Conservation (phyloP, 2,797 vertebrate genomes). For the Halcyon chelicuti region DNA sequence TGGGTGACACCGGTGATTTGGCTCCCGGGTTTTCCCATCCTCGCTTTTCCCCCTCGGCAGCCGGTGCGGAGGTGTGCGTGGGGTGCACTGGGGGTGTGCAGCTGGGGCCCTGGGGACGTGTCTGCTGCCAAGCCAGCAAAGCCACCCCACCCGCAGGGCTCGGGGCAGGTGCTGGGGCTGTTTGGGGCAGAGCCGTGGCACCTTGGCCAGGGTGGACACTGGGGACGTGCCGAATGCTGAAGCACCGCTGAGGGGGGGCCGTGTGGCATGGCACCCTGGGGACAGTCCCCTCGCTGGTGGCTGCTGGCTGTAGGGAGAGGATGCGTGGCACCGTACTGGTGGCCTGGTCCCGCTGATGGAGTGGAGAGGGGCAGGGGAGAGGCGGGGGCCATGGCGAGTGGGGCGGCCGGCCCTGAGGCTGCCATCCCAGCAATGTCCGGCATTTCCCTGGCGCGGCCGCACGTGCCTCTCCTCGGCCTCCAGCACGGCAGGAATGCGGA, state of each 20-base stretch:
- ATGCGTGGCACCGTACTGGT: fast-evolving
- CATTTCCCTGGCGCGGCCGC: slow-evolving; percentile 69
- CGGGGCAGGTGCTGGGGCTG: fast-evolving
- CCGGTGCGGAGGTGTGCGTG: fast-evolving
- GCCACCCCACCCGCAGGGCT: fast-evolving
- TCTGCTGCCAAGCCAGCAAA: neutral
- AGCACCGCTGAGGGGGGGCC: neutral
- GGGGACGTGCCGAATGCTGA: neutral
- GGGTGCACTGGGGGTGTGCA: neutral
- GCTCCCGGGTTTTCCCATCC: fast-evolving
- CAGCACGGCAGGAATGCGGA: slow-evolving; percentile 47
- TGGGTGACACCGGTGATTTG: neutral
- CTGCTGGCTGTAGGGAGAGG: neutral
- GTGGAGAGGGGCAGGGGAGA: neutral
- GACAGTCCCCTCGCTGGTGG: neutral
- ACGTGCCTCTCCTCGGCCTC: neutral
- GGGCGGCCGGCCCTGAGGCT: neutral
- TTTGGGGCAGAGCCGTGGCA: neutral
- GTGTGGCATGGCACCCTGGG: neutral
- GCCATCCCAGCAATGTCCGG: slow-evolving; percentile 79
- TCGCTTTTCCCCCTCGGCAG: neutral
- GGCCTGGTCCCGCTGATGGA: neutral
- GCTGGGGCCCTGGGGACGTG: neutral
- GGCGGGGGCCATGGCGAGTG: neutral
- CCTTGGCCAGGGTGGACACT: fast-evolving